Conservation (phyloP, 2,888 invertebrate species). For the Strigamia transsilvanica region DNA sequence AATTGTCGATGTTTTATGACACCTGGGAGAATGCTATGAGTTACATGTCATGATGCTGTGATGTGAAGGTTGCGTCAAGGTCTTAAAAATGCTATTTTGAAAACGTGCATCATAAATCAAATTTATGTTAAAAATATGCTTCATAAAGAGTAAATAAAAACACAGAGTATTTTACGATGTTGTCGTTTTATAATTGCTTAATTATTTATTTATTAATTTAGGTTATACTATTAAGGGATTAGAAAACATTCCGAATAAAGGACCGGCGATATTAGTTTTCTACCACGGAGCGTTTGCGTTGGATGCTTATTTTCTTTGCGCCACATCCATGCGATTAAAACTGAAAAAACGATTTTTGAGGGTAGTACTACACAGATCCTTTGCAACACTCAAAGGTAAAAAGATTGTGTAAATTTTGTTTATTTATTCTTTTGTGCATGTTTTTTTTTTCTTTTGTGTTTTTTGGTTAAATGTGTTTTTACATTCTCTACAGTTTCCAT, state of each 20-base stretch:
- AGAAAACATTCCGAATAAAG: conserved; percentile 16
- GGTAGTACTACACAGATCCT: neutral
- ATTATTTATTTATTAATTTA: neutral
- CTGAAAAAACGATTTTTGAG: neutral
- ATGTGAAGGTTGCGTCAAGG: too few relatives aligned
- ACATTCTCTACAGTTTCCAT: neutral
- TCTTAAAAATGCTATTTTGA: too few relatives aligned
- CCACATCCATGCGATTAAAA: neutral
- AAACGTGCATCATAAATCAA: too few relatives aligned
- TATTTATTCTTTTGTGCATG: neutral
- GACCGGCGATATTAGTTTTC: neutral
- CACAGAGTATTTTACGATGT: neutral
- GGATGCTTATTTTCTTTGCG: neutral
- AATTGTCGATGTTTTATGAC: too few relatives aligned
- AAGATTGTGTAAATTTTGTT: neutral
- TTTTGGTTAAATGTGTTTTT: neutral
- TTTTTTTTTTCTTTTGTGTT: neutral
- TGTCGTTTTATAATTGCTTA: neutral
- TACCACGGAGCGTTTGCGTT: conserved; percentile 1
- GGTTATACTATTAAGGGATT: conserved; percentile 4
- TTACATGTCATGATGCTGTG: too few relatives aligned
- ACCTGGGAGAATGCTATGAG: too few relatives aligned
- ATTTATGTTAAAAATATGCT: too few relatives aligned
- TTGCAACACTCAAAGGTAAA: neutral
- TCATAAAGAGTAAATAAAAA: too few relatives aligned